A percentile compares a stretch with the other conserved stretches of the same genome.
Conservation (phyloP, 2,888 invertebrate genomes). For the Drosophila koepferae region DNA sequence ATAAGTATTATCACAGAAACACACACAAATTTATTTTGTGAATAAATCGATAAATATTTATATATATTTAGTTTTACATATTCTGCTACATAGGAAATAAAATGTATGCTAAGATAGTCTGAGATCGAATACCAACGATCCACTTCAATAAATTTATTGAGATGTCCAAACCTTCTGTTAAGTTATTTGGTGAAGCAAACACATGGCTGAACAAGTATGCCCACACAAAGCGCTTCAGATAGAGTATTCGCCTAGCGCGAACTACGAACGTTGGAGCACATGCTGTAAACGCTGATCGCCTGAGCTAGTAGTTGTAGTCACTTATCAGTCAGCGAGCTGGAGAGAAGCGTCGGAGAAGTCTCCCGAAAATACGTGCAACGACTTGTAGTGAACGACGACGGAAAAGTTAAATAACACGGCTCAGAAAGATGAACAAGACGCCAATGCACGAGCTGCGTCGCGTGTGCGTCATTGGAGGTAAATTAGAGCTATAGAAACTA, state of each 20-base stretch:
- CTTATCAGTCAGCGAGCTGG: constrained; percentile 28
- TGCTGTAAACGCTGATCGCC: constrained; percentile 7
- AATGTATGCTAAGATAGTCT: too few species aligned
- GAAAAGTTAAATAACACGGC: background rate
- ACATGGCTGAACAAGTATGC: background rate
- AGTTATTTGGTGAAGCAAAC: background rate
- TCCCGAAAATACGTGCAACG: background rate
- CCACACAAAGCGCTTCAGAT: background rate
- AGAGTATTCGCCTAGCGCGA: constrained; percentile 7
- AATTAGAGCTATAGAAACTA: constrained; percentile 5
- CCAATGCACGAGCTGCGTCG: constrained; percentile 65
- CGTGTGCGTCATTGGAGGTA: constrained; percentile 90
- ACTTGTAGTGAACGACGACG: background rate
- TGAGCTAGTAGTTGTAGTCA: constrained; percentile 50
- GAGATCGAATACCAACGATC: too few species aligned
- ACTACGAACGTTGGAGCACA: constrained; percentile 13
- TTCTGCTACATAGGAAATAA: too few species aligned
- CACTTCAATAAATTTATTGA: background rate
- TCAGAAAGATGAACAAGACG: constrained; percentile 49
- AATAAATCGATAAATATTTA: too few species aligned
- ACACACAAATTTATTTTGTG: too few species aligned
- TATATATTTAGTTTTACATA: too few species aligned
- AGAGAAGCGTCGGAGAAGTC: constrained; percentile 21
- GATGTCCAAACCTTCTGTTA: background rate
- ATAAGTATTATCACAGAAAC: too few species aligned